A percentile compares a stretch with the other conserved stretches of the same genome.
Conservation (phyloP, 2,797 vertebrate genomes). For the Thripadectes ignobilis region DNA sequence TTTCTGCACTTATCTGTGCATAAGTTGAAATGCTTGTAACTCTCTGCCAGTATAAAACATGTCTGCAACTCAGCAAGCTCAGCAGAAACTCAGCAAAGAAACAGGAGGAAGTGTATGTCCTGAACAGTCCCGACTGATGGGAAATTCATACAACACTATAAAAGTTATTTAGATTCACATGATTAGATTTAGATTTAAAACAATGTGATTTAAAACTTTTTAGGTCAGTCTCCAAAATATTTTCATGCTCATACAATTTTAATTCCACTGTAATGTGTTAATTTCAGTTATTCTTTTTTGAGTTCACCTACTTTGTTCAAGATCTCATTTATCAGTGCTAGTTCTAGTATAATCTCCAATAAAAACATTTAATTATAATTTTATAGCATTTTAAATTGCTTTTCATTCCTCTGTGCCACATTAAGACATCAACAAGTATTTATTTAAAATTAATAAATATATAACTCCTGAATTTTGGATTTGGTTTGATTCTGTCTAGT, state of each 20-base stretch:
- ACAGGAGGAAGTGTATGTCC: neutral
- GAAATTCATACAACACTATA: neutral
- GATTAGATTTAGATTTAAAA: neutral
- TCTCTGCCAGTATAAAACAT: neutral
- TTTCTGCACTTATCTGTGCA: constrained; percentile 15
- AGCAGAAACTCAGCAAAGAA: neutral
- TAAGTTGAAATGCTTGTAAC: constrained; percentile 6
- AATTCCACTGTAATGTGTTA: neutral
- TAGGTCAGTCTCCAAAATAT: neutral
- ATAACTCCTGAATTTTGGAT: neutral
- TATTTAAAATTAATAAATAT: neutral
- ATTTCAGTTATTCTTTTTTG: neutral
- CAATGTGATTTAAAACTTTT: neutral
- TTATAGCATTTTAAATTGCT: neutral
- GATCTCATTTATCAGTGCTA: neutral
- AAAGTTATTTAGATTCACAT: neutral
- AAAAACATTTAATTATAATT: neutral
- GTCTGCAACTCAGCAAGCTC: neutral
- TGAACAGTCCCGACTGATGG: neutral
- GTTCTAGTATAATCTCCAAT: neutral
- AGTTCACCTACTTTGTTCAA: neutral
- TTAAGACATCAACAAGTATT: neutral
- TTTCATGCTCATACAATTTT: neutral
- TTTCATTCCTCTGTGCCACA: neutral
- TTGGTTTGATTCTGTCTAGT: neutral